phyloP scores from a whole-genome alignment of 2,797 vertebrate species.

The Cyclopterus lumpus region DNA sequence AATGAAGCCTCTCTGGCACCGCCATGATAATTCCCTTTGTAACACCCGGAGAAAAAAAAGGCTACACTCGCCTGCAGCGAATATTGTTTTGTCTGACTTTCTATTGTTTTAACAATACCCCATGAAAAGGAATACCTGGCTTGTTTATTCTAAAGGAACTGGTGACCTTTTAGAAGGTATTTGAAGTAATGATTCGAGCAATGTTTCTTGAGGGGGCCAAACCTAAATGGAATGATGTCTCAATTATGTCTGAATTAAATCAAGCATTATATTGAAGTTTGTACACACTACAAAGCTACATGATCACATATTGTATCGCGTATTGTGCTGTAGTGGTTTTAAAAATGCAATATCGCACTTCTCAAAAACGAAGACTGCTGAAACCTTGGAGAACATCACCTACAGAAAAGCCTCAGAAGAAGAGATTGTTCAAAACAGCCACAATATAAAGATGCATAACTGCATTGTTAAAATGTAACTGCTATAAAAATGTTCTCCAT shows the following conservation, averaged over 20 bases:
- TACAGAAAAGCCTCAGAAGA: slow-evolving; percentile 21
- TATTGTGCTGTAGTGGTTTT: slow-evolving; percentile 28
- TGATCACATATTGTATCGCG: no score
- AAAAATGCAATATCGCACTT: slow-evolving; percentile 23
- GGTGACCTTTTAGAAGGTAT: slow-evolving; percentile 29
- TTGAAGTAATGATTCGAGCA: slow-evolving; percentile 16
- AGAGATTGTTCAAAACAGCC: slow-evolving; percentile 18
- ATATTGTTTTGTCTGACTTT: slow-evolving; percentile 44
- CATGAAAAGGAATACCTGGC: slow-evolving; percentile 17
- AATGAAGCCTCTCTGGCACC: slow-evolving; percentile 57
- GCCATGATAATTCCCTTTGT: slow-evolving; percentile 66
- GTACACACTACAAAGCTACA: background rate
- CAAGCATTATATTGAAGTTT: background rate
- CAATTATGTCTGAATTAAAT: slow-evolving; percentile 17
- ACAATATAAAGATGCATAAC: background rate
- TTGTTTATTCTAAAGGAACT: slow-evolving; percentile 35
- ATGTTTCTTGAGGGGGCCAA: background rate
- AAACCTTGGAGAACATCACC: slow-evolving; percentile 26
- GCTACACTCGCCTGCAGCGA: slow-evolving; percentile 44
- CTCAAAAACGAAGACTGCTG: slow-evolving; percentile 17
- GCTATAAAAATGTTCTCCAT: slow-evolving; percentile 12
- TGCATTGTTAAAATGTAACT: background rate
- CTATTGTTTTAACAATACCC: slow-evolving; percentile 42
- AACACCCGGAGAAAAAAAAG: slow-evolving; percentile 11
- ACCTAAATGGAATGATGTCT: background rate